Evolutionary conservation across 2,888 invertebrate species (phyloP), one percentile per base, ranked within the genome.

Genomic region (Erpobdella octoculata): DNA sequence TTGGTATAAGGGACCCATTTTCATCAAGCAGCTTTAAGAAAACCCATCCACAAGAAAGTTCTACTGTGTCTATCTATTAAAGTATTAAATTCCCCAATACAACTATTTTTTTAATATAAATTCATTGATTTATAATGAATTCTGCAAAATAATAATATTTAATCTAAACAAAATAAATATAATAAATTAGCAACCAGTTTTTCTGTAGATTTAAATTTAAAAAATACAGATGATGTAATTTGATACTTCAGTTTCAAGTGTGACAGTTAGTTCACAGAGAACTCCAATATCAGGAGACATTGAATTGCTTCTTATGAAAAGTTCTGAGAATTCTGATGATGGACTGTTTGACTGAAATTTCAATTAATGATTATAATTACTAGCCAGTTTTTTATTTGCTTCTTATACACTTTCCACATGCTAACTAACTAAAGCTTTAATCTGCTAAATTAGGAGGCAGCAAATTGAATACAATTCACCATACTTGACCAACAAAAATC

Each of bases 1-100:
- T 62, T 31, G 62, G 33, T n/a, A 62, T 1, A 33, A 31, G 62
- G 33, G 31, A 6, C 1, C 62, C 62, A 35, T 62, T 33, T 2
- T 62, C 62, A 28, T 9, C 12, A 0, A 62, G 31, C 18, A 62
- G 31, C 33, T 62, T 62, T 2, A 62, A 33, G 31, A 62, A 62
- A 6, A 35, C n/a, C 62, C 62, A 62, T 33, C 62, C 62, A 33
- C 62, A 62, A 9, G 62, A 62, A 6, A 62, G n/a, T 35, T 62
- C 62, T 35, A 62, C n/a, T 5, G 12, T 21, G 28, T 33, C 35
- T 33, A 62, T 6, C 62, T 62, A 35, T 21, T 25, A 25, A 53
- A 53, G 15, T 6, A 25, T n/a, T n/a, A n/a, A n/a, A n/a, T n/a
- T n/a, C n/a, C n/a, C n/a, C n/a, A n/a, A n/a, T n/a, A n/a, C n/a